phyloP scores from a whole-genome alignment of 1,140 invertebrate species.

The Nebria ingens region DNA sequence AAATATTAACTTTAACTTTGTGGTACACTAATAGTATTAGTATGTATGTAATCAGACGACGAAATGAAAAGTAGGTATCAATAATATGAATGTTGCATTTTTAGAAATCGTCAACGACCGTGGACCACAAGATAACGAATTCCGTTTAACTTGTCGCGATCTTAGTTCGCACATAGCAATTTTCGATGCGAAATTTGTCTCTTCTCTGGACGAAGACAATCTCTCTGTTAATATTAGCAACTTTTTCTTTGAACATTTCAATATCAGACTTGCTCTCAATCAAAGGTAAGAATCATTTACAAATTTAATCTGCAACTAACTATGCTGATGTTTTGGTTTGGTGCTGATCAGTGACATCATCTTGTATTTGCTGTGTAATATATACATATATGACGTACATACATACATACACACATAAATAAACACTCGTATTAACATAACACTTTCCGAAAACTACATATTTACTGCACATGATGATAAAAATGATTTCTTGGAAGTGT shows the following conservation, averaged over 20 bases:
- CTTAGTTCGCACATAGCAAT: conserved; percentile 40
- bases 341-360: too few relatives aligned
- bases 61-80: not conserved
- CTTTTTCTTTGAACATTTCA: not conserved
- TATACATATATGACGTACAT: too few relatives aligned
- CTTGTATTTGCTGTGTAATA: too few relatives aligned
- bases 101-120: conserved; percentile 43
- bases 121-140: conserved; percentile 37
- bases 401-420: too few relatives aligned
- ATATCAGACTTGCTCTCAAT: conserved; percentile 10
- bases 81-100: conserved; percentile 18
- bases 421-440: too few relatives aligned
- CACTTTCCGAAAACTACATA: too few relatives aligned
- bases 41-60: not conserved
- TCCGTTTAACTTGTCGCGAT: conserved; percentile 39
- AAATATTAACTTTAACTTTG: too few relatives aligned
- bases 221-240: not conserved
- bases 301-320: too few relatives aligned
- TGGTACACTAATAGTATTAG: too few relatives aligned
- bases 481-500: too few relatives aligned
- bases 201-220: conserved; percentile 15
- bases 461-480: too few relatives aligned
- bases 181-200: conserved; percentile 40
- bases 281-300: conserved; percentile 17
- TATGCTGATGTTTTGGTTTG: too few relatives aligned